Conservation (phyloP, 2,888 invertebrate species). For the Eupithecia pulchellata region DNA sequence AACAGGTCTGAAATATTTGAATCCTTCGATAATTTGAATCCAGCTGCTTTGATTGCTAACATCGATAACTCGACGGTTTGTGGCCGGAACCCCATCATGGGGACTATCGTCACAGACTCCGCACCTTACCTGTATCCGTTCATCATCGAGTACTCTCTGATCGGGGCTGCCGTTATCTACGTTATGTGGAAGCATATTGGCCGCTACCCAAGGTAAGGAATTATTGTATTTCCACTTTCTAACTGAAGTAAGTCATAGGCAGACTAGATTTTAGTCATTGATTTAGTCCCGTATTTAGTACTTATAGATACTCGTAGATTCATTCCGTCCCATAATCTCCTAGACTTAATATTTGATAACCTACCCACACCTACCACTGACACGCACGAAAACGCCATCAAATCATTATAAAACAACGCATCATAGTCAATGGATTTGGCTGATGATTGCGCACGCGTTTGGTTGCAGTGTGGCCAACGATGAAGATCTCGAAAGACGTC, state of each 20-base stretch:
- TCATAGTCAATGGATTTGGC: not conserved
- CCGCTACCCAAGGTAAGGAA: slow-evolving; percentile 91
- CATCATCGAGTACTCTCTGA: slow-evolving; percentile 97
- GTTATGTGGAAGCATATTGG: slow-evolving; percentile 99
- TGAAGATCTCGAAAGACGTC: slow-evolving; percentile 94
- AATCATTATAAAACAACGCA: slow-evolving; percentile 1
- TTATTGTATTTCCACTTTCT: not conserved
- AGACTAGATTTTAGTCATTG: not conserved
- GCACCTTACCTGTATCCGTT: slow-evolving; percentile 98
- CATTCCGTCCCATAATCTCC: not conserved
- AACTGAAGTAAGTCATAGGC: not conserved
- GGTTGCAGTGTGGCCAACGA: slow-evolving; percentile 87
- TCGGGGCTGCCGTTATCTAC: slow-evolving; percentile 97
- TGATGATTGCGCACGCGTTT: slow-evolving; percentile 74
- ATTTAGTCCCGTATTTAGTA: not conserved
- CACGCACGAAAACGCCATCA: slow-evolving; percentile 12
- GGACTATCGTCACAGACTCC: slow-evolving; percentile 95
- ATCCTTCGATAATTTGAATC: slow-evolving; percentile 85
- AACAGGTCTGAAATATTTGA: slow-evolving; percentile 81
- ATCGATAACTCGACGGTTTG: slow-evolving; percentile 87
- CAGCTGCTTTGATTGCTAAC: slow-evolving; percentile 86
- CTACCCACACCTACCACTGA: not conserved
- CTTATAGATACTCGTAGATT: not conserved
- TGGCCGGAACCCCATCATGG: slow-evolving; percentile 95
- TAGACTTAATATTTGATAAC: not conserved